A percentile compares a stretch with the other conserved stretches of the same genome.
phyloP scores from a whole-genome alignment of 2,888 invertebrate species.

The Polydrusus pterygomalis region DNA sequence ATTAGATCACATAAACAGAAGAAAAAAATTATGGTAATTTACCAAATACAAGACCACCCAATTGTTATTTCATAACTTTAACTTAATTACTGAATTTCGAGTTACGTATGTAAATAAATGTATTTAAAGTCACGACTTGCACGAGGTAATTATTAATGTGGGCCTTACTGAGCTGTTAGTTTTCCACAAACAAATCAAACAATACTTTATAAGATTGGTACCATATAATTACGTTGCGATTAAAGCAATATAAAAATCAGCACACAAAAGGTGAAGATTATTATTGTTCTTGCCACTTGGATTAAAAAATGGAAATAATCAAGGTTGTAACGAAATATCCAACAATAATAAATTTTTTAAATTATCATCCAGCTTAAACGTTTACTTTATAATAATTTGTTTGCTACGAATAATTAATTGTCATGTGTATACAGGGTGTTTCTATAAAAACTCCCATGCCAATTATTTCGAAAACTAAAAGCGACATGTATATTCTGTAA shows the following conservation, averaged over 20 bases:
- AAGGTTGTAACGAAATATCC: not conserved
- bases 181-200: not conserved
- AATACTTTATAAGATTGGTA: not conserved
- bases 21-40: not conserved
- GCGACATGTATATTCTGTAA: too few relatives aligned
- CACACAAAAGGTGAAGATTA: not conserved
- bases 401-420: too few relatives aligned
- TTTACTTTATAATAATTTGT: too few relatives aligned
- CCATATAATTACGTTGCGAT: not conserved
- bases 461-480: too few relatives aligned
- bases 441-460: too few relatives aligned
- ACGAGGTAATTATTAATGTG: not conserved
- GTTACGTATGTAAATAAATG: constrained; percentile 3
- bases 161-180: not conserved
- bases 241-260: not conserved
- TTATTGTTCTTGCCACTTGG: not conserved
- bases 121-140: not conserved
- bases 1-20: too few relatives aligned
- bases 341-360: too few relatives aligned
- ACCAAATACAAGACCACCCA: constrained; percentile 1
- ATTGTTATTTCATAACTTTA: not conserved
- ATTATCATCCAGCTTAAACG: too few relatives aligned
- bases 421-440: too few relatives aligned
- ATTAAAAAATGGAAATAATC: not conserved
- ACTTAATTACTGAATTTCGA: constrained; percentile 2